Evolutionary conservation across 2,113 vertebrate genomes (phyloP).

Genomic region (Rhegmatorhina hoffmannsi): DNA sequence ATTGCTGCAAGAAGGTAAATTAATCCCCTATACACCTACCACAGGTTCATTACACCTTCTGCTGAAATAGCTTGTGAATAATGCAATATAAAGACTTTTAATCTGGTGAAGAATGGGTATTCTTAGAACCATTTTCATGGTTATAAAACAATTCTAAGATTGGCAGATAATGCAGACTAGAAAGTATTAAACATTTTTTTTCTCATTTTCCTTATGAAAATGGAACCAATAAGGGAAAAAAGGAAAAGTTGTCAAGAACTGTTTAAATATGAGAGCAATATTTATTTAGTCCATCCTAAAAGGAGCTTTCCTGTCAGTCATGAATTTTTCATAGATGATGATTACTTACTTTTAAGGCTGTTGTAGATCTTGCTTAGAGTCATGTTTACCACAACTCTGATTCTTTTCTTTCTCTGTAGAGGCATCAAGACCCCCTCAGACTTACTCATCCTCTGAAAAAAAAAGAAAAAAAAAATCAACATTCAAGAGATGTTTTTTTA

Average conservation of each 20-base stretch:
- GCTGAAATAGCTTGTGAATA: neutral
- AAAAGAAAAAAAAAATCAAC: neutral
- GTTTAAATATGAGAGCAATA: neutral
- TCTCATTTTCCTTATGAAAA: neutral
- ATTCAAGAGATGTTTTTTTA: fast-evolving
- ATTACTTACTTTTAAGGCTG: neutral
- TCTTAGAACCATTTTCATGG: neutral
- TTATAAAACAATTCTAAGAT: neutral
- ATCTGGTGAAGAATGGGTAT: neutral
- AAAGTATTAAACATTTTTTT: neutral
- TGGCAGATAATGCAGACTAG: neutral
- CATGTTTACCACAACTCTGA: neutral
- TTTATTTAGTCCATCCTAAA: neutral
- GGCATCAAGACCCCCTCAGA: neutral
- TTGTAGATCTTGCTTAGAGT: neutral
- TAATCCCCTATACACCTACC: neutral
- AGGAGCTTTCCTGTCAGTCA: neutral
- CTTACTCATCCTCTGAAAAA: neutral
- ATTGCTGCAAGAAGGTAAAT: neutral
- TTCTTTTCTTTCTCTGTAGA: neutral
- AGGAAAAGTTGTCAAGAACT: neutral
- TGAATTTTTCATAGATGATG: neutral
- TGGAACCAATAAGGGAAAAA: neutral
- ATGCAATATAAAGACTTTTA: neutral
- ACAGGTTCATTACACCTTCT: neutral